Base-by-base conservation (phyloP, 2,888 invertebrate species). In the Glaucopsyche alexis region DNA sequence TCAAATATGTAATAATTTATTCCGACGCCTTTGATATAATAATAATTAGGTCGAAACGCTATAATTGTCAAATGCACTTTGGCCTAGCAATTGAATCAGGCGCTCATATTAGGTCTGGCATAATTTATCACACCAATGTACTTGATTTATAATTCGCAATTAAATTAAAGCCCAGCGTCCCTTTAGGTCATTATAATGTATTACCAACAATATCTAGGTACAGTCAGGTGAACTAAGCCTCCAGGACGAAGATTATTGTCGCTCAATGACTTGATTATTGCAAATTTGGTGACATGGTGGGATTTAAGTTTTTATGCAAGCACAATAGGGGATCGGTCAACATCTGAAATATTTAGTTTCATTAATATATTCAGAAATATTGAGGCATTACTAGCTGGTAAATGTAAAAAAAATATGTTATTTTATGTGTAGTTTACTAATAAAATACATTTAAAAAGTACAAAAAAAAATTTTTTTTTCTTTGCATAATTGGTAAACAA, bases 81-180 rank as follows among this genome's bases (percentile, higher is more conserved):
- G 60, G 60, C 42, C 19, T 4, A 16, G 19, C 45, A 45, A 67
- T 67, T 67, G 67, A 67, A 67, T 67, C 45, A 67, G 19, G 67
- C 40, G 67, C 13, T 67, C 40, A 16, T 42, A 67, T 45, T 67
- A 67, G 19, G 45, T 42, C 67, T 67, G 42, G 42, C 45, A 45
- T 67, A 67, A 67, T 67, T 67, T 42, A 67, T 67, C 42, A 67
- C 42, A 13, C 67, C 67, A 16, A 67, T 67, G 42, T 67, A 45
- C 42, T 45, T 67, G 67, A 67, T 67, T 67, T 42, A 67, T 67
- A 67, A 16, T 67, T 67, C 13, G 45, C 45, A 67, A 67, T 67
- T 66, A 11, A 45, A 66, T 66, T 29, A 60, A 42, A 16, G 45
- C 45, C 67, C 16, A 67, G 45, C 16, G 11, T 45, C 66, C 42